A percentile compares a stretch with the other conserved stretches of the same genome.
Evolutionary conservation across 2,113 vertebrate genomes (phyloP).

Genomic region (Thunnus maccoyii): DNA sequence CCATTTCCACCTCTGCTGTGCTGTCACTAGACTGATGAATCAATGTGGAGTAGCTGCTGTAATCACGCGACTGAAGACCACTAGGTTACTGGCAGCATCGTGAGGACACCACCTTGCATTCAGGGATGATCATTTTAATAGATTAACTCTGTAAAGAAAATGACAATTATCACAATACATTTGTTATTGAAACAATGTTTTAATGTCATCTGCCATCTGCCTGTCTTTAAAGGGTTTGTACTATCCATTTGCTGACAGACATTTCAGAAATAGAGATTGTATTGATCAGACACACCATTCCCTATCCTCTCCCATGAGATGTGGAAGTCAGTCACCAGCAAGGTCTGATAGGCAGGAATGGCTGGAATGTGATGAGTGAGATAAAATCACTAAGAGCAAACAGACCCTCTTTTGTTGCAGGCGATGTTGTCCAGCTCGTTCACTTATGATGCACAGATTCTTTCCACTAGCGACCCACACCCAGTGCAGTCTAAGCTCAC

Average conservation of each 20-base stretch:
- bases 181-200: neutral
- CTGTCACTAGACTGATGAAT: constrained; percentile 27
- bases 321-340: constrained; percentile 32
- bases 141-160: neutral
- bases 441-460: constrained; percentile 22
- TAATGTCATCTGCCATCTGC: neutral
- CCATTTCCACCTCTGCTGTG: neutral
- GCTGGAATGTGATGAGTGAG: constrained; percentile 77
- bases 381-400: constrained; percentile 49
- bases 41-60: neutral
- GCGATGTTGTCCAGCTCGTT: constrained; percentile 39
- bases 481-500: constrained; percentile 17
- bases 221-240: constrained; percentile 9
- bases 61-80: constrained; percentile 6
- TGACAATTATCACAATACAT: neutral
- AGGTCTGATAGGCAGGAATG: constrained; percentile 63
- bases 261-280: constrained; percentile 47
- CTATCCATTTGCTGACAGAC: constrained; percentile 42
- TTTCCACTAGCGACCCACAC: constrained; percentile 24
- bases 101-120: neutral
- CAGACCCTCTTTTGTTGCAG: constrained; percentile 67
- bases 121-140: neutral
- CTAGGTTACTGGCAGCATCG: constrained; percentile 1
- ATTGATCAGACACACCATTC: constrained; percentile 53
- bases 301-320: constrained; percentile 2